Percentiles rank a stretch among this genome's conserved stretches.
Conservation (phyloP, 2,888 invertebrate genomes). For the Leptogaster cylindrica region DNA sequence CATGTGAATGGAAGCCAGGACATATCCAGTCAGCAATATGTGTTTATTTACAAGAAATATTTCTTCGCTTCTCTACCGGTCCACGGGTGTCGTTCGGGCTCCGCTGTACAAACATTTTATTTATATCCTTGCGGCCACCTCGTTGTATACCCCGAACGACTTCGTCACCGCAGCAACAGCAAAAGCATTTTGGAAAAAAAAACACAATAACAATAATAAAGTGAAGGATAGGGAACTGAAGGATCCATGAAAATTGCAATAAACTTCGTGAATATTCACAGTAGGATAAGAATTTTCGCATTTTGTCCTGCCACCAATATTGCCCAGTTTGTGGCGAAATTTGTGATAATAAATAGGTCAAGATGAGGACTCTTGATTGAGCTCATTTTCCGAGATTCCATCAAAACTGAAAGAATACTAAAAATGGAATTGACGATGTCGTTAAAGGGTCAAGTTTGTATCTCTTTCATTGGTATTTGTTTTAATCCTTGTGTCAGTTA, state of each 20-base stretch:
- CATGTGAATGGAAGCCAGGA: conserved; percentile 42
- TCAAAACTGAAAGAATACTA: no score
- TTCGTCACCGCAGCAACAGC: neutral
- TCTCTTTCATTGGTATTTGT: no score
- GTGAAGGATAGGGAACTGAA: no score
- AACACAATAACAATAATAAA: no score
- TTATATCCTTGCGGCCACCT: conserved; percentile 2
- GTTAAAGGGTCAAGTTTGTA: no score
- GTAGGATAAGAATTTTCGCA: no score
- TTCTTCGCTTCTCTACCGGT: conserved; percentile 21
- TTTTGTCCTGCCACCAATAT: no score
- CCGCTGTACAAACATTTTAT: conserved; percentile 15
- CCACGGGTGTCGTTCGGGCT: conserved; percentile 9
- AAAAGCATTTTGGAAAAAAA: no score
- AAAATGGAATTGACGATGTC: no score
- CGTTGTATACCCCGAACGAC: neutral
- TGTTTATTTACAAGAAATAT: conserved; percentile 44
- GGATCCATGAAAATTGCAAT: conserved; percentile 18
- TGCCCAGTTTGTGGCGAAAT: neutral
- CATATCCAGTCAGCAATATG: conserved; percentile 46
- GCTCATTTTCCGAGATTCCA: no score
- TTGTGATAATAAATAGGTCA: conserved; percentile 16
- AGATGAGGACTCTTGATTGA: neutral
- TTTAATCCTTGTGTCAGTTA: no score
- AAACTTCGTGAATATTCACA: neutral